Evolutionary conservation across 1,140 invertebrate species (phyloP).

Genomic region (Magallana gigas): DNA sequence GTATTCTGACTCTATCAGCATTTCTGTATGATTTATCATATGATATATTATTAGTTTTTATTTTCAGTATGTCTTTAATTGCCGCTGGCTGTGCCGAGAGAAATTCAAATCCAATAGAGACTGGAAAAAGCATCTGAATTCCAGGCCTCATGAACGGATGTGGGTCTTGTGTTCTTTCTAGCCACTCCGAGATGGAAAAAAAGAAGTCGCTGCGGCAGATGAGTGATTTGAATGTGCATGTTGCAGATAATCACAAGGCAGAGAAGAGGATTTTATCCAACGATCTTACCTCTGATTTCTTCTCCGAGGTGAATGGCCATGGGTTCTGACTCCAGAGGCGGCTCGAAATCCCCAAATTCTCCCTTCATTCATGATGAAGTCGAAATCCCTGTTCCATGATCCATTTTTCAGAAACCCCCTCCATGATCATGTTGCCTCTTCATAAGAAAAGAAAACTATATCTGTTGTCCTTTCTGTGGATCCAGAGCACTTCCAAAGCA

Average conservation of each 20-base stretch:
- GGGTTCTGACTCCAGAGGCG: background rate
- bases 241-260: background rate
- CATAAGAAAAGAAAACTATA: too few relatives aligned
- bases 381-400: too few relatives aligned
- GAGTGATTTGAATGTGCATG: background rate
- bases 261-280: background rate
- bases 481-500: background rate
- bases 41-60: too few relatives aligned
- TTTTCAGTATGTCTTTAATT: background rate
- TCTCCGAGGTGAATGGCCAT: background rate
- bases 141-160: conserved; percentile 24
- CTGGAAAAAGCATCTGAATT: conserved; percentile 22
- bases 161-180: conserved; percentile 30
- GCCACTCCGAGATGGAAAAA: background rate
- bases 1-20: too few relatives aligned
- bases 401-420: too few relatives aligned
- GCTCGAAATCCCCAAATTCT: too few relatives aligned
- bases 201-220: background rate
- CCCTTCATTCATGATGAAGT: too few relatives aligned
- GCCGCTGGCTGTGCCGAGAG: background rate
- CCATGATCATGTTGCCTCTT: too few relatives aligned
- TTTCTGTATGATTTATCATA: too few relatives aligned
- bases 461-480: too few relatives aligned
- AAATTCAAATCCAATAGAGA: conserved; percentile 12
- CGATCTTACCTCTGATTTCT: background rate